These are phyloP conservation scores for Drosophila picticornis DNA, from an alignment of 2,888 invertebrate species.

Conservation along the genomic window DNA sequence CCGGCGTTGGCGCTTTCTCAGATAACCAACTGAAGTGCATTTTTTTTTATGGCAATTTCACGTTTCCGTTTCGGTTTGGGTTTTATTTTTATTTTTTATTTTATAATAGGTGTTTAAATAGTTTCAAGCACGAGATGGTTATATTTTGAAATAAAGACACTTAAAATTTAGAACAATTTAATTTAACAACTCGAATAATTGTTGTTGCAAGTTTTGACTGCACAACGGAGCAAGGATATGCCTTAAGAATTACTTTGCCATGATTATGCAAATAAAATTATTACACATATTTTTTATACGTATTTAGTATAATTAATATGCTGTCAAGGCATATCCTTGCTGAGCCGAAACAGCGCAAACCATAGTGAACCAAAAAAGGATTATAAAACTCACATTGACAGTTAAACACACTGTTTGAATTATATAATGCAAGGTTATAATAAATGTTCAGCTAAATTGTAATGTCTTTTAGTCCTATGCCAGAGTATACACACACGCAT, in stretches of 20 bases:
- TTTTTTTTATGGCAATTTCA: conserved; percentile 50
- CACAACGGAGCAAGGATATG: conserved; percentile 59
- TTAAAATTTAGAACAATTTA: conserved; percentile 83
- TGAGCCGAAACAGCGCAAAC: conserved; percentile 17
- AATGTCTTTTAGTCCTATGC: conserved; percentile 21
- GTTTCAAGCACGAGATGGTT: neutral
- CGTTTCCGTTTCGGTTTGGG: conserved; percentile 12
- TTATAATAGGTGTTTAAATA: conserved; percentile 71
- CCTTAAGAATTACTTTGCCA: neutral
- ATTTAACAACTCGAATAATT: conserved; percentile 58
- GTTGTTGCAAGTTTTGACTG: conserved; percentile 25
- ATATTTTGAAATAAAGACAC: conserved; percentile 83
- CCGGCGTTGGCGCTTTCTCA: conserved; percentile 83
- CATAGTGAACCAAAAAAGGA: conserved; percentile 10
- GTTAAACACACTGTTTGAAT: conserved; percentile 35
- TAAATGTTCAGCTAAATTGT: conserved; percentile 3
- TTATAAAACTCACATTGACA: conserved; percentile 65
- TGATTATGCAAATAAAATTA: neutral
- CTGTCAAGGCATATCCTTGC: conserved; percentile 61
- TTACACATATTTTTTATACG: neutral
- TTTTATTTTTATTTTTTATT: conserved; percentile 44
- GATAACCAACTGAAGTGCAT: conserved; percentile 85
- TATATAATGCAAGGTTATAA: conserved; percentile 37
- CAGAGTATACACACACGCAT: conserved; percentile 27
- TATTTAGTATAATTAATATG: neutral